These are phyloP conservation scores for Seira ritae DNA, from an alignment of 2,888 invertebrate genomes.

Conservation along the genomic window DNA sequence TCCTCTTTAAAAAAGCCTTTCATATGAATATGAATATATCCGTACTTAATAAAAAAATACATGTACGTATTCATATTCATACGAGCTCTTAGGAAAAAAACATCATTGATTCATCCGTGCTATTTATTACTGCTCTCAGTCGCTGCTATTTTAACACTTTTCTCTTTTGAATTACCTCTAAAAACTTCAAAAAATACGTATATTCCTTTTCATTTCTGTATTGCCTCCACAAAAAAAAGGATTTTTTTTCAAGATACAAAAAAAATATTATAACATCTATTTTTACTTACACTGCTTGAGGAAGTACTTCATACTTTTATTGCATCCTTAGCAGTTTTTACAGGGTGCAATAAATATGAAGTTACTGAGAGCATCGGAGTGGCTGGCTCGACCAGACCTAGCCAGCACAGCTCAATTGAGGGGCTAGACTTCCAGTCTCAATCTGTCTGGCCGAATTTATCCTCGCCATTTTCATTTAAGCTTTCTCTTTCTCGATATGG, in stretches of 20 bases:
- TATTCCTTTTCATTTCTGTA: not conserved
- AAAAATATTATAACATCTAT: constrained; percentile 25
- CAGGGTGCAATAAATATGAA: not conserved
- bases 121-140: not conserved
- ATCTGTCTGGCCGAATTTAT: too few relatives aligned
- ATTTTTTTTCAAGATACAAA: not conserved
- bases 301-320: constrained; percentile 59
- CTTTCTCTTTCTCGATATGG: too few relatives aligned
- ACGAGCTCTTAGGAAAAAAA: not conserved
- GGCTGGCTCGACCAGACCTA: too few relatives aligned
- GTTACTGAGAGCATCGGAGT: not conserved
- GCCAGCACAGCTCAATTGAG: too few relatives aligned
- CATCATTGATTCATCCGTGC: not conserved
- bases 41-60: not conserved
- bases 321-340: constrained; percentile 46
- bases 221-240: not conserved
- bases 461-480: too few relatives aligned
- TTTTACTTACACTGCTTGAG: constrained; percentile 23
- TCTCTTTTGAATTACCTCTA: constrained; percentile 6
- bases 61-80: not conserved
- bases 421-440: too few relatives aligned
- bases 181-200: not conserved
- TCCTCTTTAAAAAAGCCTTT: not conserved
- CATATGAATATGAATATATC: constrained; percentile 23
- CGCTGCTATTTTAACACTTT: not conserved